Base-by-base conservation (phyloP, 2,113 vertebrate species). In the Orthonyx spaldingii region DNA sequence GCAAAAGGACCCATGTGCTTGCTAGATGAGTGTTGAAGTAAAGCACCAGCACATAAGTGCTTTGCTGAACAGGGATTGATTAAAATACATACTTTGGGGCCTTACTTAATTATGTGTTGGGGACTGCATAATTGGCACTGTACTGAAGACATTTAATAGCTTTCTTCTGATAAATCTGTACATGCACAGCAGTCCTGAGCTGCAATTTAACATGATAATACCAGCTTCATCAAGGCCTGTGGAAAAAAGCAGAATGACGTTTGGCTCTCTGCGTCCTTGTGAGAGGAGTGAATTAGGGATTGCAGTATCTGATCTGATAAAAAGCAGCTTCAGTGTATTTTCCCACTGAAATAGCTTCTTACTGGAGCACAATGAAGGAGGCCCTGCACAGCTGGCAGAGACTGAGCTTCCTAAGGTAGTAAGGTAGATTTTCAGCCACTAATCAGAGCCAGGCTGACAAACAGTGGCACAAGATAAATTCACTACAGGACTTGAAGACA, bases 71-170 rank as follows among this genome's bases (percentile, higher is more conserved):
- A 52, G 91, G 53, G 84, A 52, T 78, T 86, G 72, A 94, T 93
- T 97, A 94, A 94, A 94, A 90, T 63, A 88, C 56, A 28, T 89
- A 61, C 87, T 96, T 91, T 93, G 65, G 90, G 89, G 86, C 84
- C 87, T 80, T 32, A 80, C 81, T 70, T 94, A 97, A 88, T 95
- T 96, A 88, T 77, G 68, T 96, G 88, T 96, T 87, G 74, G 72
- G 56, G 53, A 47, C 47, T 88, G 75, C 44, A 66, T 88, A 93
- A 95, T 86, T 86, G 66, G 42, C 53, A 69, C 21, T 2, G 11
- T 37, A 37, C 59, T 77, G 75, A 77, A 74, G 59, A 28, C 15
- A 32, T 50, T 59, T 63, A 92, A 88, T 88, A 77, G 26, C 66
- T 72, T 93, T 90, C 50, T 83, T 85, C 59, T 85, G 83, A 89